Conservation (phyloP, 2,888 invertebrate genomes). For the Drosophila phalerata region DNA sequence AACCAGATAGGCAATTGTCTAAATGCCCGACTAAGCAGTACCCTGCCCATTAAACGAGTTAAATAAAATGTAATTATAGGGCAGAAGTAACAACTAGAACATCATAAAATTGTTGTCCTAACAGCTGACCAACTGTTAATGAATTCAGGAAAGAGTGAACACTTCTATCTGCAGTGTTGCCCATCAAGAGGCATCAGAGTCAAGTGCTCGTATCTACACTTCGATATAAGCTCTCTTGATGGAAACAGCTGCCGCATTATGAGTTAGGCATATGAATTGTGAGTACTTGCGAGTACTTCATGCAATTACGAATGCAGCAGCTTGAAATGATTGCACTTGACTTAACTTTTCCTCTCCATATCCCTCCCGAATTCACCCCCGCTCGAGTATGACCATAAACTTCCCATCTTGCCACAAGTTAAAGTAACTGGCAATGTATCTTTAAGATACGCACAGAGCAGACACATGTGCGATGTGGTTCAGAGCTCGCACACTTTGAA, state of each 20-base stretch:
- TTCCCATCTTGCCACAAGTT: constrained; percentile 41
- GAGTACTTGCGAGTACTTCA: constrained; percentile 48
- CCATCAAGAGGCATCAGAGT: constrained; percentile 17
- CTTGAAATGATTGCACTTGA: constrained; percentile 74
- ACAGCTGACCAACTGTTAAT: constrained; percentile 6
- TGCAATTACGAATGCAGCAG: constrained; percentile 68
- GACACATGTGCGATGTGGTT: constrained; percentile 12
- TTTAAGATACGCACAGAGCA: constrained; percentile 39
- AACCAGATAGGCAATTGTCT: background rate
- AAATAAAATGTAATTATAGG: background rate
- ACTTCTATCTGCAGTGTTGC: background rate
- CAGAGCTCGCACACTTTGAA: constrained; percentile 30
- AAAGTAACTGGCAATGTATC: constrained; percentile 56
- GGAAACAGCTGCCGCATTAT: constrained; percentile 57
- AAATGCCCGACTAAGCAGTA: background rate
- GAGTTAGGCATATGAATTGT: constrained; percentile 45
- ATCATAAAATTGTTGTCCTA: background rate
- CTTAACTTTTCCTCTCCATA: constrained; percentile 39
- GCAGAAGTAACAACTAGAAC: background rate
- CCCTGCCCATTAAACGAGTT: background rate
- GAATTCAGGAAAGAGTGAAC: constrained; percentile 4
- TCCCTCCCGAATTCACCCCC: background rate
- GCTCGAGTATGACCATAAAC: constrained; percentile 52
- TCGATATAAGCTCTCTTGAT: constrained; percentile 4
- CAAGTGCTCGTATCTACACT: constrained; percentile 15